phyloP scores from a whole-genome alignment of 2,888 invertebrate species.

The Tetragonisca angustula region DNA sequence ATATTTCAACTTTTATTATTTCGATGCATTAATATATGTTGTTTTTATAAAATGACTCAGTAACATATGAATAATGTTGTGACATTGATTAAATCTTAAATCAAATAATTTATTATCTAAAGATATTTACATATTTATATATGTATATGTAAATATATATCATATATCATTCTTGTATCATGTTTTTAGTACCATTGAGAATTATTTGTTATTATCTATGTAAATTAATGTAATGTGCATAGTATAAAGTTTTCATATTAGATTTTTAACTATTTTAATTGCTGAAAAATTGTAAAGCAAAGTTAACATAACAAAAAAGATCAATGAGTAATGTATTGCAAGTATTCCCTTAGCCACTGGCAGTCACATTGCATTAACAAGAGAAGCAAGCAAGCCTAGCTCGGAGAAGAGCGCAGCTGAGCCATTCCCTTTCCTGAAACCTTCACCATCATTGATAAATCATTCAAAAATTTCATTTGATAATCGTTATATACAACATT shows the following conservation, averaged over 20 bases:
- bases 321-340: slow-evolving; percentile 77
- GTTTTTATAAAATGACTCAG: slow-evolving; percentile 17
- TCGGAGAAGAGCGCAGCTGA: slow-evolving; percentile 79
- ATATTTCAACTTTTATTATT: slow-evolving; percentile 5
- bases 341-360: slow-evolving; percentile 75
- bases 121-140: neutral
- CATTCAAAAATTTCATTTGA: slow-evolving; percentile 76
- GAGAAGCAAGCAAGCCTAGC: slow-evolving; percentile 77
- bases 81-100: neutral
- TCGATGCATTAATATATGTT: neutral
- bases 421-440: slow-evolving; percentile 76
- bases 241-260: neutral
- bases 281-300: neutral
- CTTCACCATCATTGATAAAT: slow-evolving; percentile 74
- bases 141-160: too few species aligned
- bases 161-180: neutral
- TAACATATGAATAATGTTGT: slow-evolving; percentile 34
- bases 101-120: neutral
- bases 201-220: neutral
- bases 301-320: slow-evolving; percentile 47
- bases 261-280: neutral
- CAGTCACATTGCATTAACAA: slow-evolving; percentile 78
- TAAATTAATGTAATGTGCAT: neutral
- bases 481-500: slow-evolving; percentile 79
- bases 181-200: neutral